Conservation (phyloP, 2,797 vertebrate genomes). For the Coracias cyanogaster region DNA sequence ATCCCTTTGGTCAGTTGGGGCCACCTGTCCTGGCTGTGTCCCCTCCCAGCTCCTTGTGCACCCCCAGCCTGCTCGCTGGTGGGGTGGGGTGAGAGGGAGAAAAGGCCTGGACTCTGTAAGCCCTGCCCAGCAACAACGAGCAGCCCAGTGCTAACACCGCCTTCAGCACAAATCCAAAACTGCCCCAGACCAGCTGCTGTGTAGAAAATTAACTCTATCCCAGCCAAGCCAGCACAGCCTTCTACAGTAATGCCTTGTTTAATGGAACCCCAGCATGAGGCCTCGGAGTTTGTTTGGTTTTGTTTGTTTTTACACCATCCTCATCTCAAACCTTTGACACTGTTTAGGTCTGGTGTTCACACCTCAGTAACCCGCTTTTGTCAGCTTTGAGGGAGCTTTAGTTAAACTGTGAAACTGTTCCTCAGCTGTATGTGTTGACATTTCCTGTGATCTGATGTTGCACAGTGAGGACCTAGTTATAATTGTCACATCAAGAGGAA, state of each 20-base stretch:
- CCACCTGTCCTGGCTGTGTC: not conserved
- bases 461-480: not conserved
- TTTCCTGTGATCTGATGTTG: not conserved
- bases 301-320: not conserved
- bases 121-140: not conserved
- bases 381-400: not conserved
- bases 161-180: not conserved
- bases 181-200: not conserved
- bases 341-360: not conserved
- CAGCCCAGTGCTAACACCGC: not conserved
- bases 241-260: not conserved
- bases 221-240: not conserved
- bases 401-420: constrained; percentile 15
- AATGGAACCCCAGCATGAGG: not conserved
- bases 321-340: not conserved
- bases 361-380: not conserved
- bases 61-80: not conserved
- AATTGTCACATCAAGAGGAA: not conserved
- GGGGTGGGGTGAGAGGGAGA: not conserved
- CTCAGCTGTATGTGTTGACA: not conserved
- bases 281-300: not conserved
- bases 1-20: not conserved
- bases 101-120: not conserved
- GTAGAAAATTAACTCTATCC: not conserved
- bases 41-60: not conserved